phyloP scores from a whole-genome alignment of 2,113 vertebrate species.

The Merops nubicus region DNA sequence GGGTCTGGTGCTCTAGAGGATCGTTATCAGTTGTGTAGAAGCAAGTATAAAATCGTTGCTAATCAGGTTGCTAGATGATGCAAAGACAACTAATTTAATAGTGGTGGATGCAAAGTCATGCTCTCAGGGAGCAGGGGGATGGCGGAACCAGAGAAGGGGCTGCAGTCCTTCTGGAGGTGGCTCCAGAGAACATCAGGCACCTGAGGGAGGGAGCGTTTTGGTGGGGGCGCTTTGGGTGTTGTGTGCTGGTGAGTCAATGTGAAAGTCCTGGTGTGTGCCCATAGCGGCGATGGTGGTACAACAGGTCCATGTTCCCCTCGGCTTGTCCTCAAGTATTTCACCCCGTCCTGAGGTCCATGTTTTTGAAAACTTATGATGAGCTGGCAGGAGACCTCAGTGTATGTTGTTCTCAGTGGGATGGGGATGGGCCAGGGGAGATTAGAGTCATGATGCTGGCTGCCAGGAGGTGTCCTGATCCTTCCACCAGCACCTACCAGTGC shows the following conservation, averaged over 20 bases:
- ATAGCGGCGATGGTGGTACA: fast-evolving
- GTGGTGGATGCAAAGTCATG: not conserved
- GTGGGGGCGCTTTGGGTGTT: not conserved
- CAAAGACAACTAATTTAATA: fast-evolving
- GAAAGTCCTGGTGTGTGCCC: not conserved
- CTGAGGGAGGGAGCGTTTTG: fast-evolving
- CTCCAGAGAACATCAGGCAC: not conserved
- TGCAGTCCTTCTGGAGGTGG: fast-evolving
- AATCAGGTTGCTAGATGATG: not conserved
- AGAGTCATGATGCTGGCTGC: not conserved
- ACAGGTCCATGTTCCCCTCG: fast-evolving
- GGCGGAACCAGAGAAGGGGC: not conserved
- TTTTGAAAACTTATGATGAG: not conserved
- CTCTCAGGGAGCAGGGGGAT: fast-evolving
- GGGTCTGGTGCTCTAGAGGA: fast-evolving
- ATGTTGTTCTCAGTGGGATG: fast-evolving
- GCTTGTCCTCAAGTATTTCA: not conserved
- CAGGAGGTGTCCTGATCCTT: not conserved
- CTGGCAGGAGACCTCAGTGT: not conserved
- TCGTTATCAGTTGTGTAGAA: not conserved
- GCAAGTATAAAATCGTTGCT: not conserved
- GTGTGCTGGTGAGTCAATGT: fast-evolving
- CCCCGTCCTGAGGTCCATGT: fast-evolving
- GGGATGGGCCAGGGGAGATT: not conserved
- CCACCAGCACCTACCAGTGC: no score